Percentiles rank a stretch among this genome's conserved stretches.
Evolutionary conservation across 2,888 invertebrate genomes (phyloP).

Genomic region (Bursaphelenchus okinawaensis): DNA sequence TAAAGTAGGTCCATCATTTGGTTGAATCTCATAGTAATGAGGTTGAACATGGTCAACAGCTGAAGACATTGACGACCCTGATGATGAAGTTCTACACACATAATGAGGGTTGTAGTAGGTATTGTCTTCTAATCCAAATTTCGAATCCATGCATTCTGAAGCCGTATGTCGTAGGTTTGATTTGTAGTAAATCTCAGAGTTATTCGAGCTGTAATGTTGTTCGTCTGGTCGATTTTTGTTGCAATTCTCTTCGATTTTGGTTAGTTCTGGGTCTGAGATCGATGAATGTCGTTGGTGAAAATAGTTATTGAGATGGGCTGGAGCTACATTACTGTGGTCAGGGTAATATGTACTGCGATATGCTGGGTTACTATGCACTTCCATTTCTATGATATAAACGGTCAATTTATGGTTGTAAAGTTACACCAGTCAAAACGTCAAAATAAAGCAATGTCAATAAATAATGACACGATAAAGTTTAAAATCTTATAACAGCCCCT

Average conservation of each 20-base stretch:
- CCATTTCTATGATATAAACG: too few species aligned
- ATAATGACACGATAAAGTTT: too few species aligned
- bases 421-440: too few species aligned
- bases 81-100: neutral
- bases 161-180: neutral
- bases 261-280: neutral
- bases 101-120: constrained; percentile 7
- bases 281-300: neutral
- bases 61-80: neutral
- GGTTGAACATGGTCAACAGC: constrained; percentile 2
- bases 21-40: constrained; percentile 7
- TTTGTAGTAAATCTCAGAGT: neutral
- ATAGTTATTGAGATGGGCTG: neutral
- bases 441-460: too few species aligned
- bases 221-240: neutral
- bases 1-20: neutral
- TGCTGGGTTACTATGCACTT: neutral
- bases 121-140: neutral
- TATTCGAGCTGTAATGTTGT: neutral
- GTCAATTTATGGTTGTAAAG: too few species aligned
- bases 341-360: neutral
- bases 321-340: neutral
- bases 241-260: neutral
- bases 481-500: too few species aligned
- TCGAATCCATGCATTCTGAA: neutral